Conservation (phyloP, 2,888 invertebrate species). For the Noctuana brunneofusca region DNA sequence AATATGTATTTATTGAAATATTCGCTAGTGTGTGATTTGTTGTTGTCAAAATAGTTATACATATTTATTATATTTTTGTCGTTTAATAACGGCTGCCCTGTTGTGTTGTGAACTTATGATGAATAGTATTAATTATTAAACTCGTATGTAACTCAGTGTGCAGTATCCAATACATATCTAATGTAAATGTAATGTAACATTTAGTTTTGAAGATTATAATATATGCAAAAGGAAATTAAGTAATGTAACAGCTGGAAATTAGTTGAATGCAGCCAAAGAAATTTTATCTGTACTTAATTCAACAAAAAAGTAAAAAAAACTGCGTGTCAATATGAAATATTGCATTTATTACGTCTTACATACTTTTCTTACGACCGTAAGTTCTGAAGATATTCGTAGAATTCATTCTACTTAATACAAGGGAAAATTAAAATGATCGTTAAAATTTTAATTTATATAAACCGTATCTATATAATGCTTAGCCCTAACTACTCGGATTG, state of each 20-base stretch:
- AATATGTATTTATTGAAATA: slow-evolving; percentile 27
- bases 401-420: neutral
- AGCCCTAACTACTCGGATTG: too few species aligned
- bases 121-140: neutral
- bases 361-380: neutral
- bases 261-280: neutral
- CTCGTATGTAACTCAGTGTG: neutral
- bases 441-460: too few species aligned
- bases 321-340: neutral
- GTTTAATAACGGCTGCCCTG: neutral
- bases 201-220: neutral
- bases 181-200: neutral
- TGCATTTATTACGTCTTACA: neutral
- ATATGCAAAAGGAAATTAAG: neutral
- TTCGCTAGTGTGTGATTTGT: slow-evolving; percentile 21
- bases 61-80: neutral
- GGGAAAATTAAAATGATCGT: neutral
- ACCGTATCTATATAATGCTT: too few species aligned
- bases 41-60: slow-evolving; percentile 12
- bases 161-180: neutral
- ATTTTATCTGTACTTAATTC: slow-evolving; percentile 1
- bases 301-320: neutral
- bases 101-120: slow-evolving; percentile 4
- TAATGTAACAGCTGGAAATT: neutral
- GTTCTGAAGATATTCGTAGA: neutral